Evolutionary conservation across 2,888 invertebrate genomes (phyloP), one percentile per base, ranked within the genome.

Genomic region (Iselma pallidipennis): DNA sequence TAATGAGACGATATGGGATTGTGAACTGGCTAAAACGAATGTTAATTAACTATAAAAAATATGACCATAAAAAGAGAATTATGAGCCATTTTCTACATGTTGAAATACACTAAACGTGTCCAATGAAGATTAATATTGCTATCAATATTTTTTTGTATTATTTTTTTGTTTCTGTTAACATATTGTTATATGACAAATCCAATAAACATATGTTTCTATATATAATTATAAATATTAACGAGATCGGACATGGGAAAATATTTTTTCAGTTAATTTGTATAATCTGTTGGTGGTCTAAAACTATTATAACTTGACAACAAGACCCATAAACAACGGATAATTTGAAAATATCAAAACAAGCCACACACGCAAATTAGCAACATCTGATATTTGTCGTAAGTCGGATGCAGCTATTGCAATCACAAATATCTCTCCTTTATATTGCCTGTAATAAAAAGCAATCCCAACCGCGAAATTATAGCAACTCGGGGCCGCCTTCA

Each of bases 1-100:
- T 67, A 67, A 67, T 67, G 67, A 67, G 67, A 65, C 67, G 67
- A 63, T 67, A 67, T 64, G 64, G 64, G 55, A 63, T 54, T 63
- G 59, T 59, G 50, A 50, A 42, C 42, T 42, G 42, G 42, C 42
- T 42, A 9, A 42, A 42, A 42, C 42, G 42, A 42, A 42, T 42
- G 42, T 21, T 42, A 42, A 42, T 42, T 42, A 42, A 42, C 42
- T 42, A 42, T 42, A 42, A 42, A 42, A 42, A 42, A 10, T 21
- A 42, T 42, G 21, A 21, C 42, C 42, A 21, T 42, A 42, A 42
- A 42, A 19, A 42, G 42, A 42, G 42, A 42, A 42, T 42, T 42
- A 42, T 42, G 19, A 21, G 42, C 42, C 19, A 42, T 42, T 42
- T 42, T 42, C 42, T 21, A 42, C 42, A 42, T 42, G 42, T 42